A percentile compares a stretch with the other conserved stretches of the same genome.
Evolutionary conservation across 2,113 vertebrate species (phyloP).

Genomic region (Castor canadensis): DNA sequence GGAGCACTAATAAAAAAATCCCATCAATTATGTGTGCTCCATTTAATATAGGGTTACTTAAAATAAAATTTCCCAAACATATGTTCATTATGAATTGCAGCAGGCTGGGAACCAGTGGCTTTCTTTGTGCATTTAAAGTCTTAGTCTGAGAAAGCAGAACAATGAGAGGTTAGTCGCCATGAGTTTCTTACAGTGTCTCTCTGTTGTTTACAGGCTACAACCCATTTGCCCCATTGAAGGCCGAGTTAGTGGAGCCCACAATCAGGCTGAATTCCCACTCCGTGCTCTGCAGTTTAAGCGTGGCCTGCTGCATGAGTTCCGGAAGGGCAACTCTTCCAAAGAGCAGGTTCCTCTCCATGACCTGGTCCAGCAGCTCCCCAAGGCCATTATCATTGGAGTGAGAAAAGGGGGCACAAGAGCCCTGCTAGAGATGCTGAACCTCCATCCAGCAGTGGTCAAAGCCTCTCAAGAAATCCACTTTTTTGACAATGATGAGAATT

Average conservation of each 20-base stretch:
- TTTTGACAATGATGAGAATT: constrained; percentile 97
- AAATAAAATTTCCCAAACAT: constrained; percentile 66
- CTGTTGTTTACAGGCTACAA: constrained; percentile 88
- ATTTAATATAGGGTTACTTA: constrained; percentile 34
- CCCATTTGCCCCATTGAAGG: constrained; percentile 92
- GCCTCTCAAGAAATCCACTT: constrained; percentile 98
- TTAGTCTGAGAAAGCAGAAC: neutral
- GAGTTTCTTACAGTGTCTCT: constrained; percentile 49
- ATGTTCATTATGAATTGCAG: neutral
- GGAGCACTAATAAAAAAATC: constrained; percentile 60
- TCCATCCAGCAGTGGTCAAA: constrained; percentile 96
- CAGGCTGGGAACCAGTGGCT: neutral
- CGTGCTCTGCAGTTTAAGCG: constrained; percentile 92
- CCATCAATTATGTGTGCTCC: constrained; percentile 60
- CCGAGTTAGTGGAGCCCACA: constrained; percentile 81
- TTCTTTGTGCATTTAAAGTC: constrained; percentile 24
- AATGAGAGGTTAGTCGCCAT: neutral
- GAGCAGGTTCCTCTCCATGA: constrained; percentile 92
- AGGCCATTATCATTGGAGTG: constrained; percentile 97
- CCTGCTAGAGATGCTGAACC: constrained; percentile 96
- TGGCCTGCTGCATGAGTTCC: constrained; percentile 91
- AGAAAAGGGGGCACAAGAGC: constrained; percentile 96
- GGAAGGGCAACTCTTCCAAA: constrained; percentile 91
- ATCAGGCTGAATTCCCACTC: constrained; percentile 89
- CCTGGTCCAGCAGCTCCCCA: constrained; percentile 94